Evolutionary conservation across 2,797 vertebrate species (phyloP), one percentile per base, ranked within the genome.

Genomic region (Rachycentron canadum): DNA sequence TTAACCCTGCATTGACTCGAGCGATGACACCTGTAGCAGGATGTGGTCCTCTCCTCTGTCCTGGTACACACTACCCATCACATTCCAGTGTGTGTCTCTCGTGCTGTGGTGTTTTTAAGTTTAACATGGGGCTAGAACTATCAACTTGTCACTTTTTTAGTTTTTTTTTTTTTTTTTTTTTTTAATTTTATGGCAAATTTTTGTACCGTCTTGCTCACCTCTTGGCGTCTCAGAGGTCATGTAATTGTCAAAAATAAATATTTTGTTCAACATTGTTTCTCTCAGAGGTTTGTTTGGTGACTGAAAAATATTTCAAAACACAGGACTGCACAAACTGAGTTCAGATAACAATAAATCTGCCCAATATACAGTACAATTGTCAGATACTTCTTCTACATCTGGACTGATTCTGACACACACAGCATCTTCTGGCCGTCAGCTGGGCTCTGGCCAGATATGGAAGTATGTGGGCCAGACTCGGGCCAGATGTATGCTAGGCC

Each of bases 181-280:
- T 60, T 56, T 78, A 71, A 32, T 85, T 89, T 81, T 76, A 63
- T 50, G 60, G 57, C 53, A 69, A 56, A 34, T 17, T 85, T 91
- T 91, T 88, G 78, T 89, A 86, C 82, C 38, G 30, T 89, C 58
- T 72, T 2, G 75, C 73, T 82, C 52, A 19, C 78, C 59, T 87
- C 79, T 88, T 7, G 47, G 55, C 66, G 71, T 57, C n/a, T 67
- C 74, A 36, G 79, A 89, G 73, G 70, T 86, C 66, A 53, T 84
- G 84, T 89, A 47, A 79, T 79, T 91, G 84, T 88, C 74, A 49
- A 82, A 86, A 93, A 91, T 92, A 92, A 92, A 94, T 89, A 91
- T 90, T 91, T 92, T 92, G 82, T 88, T 88, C 69, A 86, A 84
- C 3, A 4, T 74, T 65, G 28, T 65, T 73, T 66, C 86, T 81